These are phyloP conservation scores for Corvus moneduloides DNA, from an alignment of 2,113 vertebrate genomes.

Conservation along the genomic window DNA sequence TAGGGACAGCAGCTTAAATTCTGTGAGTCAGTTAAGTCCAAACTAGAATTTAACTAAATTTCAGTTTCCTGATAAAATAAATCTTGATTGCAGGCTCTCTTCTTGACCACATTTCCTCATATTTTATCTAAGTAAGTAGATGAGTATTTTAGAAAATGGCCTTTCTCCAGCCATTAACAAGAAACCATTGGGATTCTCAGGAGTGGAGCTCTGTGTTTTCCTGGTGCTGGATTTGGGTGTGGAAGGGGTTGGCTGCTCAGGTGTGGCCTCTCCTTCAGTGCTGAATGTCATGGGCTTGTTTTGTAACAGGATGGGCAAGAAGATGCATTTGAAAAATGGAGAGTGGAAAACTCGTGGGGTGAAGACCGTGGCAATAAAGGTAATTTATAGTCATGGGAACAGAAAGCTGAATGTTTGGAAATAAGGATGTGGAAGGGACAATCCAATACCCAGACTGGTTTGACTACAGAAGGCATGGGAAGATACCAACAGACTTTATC, in stretches of 20 bases:
- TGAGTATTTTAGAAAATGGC: not conserved
- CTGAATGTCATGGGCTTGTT: not conserved
- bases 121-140: not conserved
- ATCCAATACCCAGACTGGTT: not conserved
- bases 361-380: constrained; percentile 98
- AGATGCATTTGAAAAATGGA: constrained; percentile 87
- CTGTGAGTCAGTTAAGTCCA: not conserved
- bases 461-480: not conserved
- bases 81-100: not conserved
- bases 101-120: not conserved
- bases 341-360: constrained; percentile 98
- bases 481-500: not conserved
- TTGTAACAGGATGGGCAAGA: constrained; percentile 81
- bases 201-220: not conserved
- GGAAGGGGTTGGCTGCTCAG: not conserved
- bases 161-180: not conserved
- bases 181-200: not conserved
- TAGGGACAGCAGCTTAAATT: not conserved
- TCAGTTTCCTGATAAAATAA: not conserved
- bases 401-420: not conserved
- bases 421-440: not conserved
- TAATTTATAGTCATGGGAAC: not conserved
- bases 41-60: not conserved
- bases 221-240: not conserved
- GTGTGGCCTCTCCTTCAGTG: not conserved